Base-by-base conservation (phyloP, 2,888 invertebrate species). In the Lordiphosa fenestrarum region DNA sequence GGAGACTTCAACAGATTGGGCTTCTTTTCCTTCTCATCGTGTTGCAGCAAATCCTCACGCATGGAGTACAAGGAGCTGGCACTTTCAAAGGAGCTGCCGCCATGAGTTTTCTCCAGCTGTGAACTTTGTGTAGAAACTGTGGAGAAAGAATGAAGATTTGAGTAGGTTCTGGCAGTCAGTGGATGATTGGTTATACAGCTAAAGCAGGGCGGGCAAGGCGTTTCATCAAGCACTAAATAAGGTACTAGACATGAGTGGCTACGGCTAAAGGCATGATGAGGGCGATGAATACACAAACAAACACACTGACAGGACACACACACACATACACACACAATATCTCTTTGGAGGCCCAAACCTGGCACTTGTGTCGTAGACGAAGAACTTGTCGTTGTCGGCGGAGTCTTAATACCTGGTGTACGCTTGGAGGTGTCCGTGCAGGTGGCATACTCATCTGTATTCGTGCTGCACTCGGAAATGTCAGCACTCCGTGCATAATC, bases 81-180 rank as follows among this genome's bases (percentile, higher is more conserved):
- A 88, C 95, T 95, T 89, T 96, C 96, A 88, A 96, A 95, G n/a
- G 95, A 95, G 69, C 95, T 95, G 23, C 95, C 95, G 63, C 94
- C 95, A 84, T 93, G 93, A 3, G 92, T 92, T 52, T 87, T 85
- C 66, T 92, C 92, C 70, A 91, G 91, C 89, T 89, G 90, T 0
- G 90, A 89, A 52, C 88, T 89, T 63, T 90, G 90, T 0, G 89
- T 88, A 59, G 89, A 89, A 54, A 87, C 90, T 90, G 59, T 3
- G 30, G 9, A 30, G 30, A 10, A 30, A 30, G 10, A 3, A 30
- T 10, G 4, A 30, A 30, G 30, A 3, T 30, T 30, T 30, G 4
- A 30, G 30, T 10, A 10, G 30, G 10, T 9, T 30, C 30, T 10
- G 30, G 30, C 30, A 30, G 3, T 3, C 19, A 6, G 2, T 12